These are phyloP conservation scores for Synanthedon myopaeformis DNA, from an alignment of 2,888 invertebrate species.

Conservation along the genomic window DNA sequence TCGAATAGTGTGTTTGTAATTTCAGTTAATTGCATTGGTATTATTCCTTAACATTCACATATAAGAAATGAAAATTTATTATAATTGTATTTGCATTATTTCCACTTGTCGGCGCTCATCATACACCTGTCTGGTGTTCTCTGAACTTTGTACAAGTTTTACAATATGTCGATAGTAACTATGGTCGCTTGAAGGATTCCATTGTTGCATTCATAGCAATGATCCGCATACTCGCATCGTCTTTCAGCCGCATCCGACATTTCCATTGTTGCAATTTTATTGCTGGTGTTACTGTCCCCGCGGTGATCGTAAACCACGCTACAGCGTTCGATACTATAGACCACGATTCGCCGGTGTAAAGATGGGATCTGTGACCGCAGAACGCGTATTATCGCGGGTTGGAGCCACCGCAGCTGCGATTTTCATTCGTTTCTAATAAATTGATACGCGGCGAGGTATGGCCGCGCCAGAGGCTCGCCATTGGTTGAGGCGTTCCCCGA, in stretches of 20 bases:
- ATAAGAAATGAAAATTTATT: constrained; percentile 13
- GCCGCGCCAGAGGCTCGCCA: constrained; percentile 32
- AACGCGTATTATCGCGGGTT: constrained; percentile 49
- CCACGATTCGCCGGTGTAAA: constrained; percentile 37
- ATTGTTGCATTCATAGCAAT: constrained; percentile 66
- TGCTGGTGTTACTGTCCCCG: constrained; percentile 64
- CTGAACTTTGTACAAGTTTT: constrained; percentile 38
- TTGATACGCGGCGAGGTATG: constrained; percentile 54
- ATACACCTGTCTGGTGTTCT: constrained; percentile 25
- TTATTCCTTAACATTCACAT: not conserved
- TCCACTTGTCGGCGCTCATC: constrained; percentile 7
- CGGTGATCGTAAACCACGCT: constrained; percentile 60
- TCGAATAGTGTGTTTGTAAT: not conserved
- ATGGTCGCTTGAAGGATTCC: constrained; percentile 58
- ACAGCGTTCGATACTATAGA: constrained; percentile 58
- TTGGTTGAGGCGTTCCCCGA: constrained; percentile 58
- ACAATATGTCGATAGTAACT: constrained; percentile 55
- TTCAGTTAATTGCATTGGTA: not conserved
- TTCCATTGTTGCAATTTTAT: constrained; percentile 69
- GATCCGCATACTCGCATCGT: constrained; percentile 58
- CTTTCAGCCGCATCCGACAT: constrained; percentile 62
- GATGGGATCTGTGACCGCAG: constrained; percentile 63
- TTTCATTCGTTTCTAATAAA: constrained; percentile 69
- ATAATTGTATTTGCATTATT: constrained; percentile 18
- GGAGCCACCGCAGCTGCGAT: constrained; percentile 62